Evolutionary conservation across 2,888 invertebrate species (phyloP).

Genomic region (Trypoxylon attenuatum): DNA sequence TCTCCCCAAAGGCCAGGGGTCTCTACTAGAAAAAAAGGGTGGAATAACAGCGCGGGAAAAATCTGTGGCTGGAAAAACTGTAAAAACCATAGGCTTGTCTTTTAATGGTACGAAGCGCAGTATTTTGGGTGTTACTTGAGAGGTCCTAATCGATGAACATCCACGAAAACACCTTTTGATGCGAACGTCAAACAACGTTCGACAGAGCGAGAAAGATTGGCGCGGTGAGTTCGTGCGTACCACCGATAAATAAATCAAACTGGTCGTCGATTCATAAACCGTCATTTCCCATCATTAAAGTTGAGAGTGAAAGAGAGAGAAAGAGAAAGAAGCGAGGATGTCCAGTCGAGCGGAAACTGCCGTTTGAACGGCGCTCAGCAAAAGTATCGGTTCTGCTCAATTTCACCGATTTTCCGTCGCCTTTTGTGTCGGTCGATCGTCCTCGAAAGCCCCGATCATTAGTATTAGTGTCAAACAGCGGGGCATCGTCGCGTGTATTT

Average conservation of each 20-base stretch:
- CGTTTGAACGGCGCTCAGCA: conserved; percentile 61
- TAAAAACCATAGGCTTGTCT: too few species aligned
- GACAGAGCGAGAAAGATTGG: conserved; percentile 3
- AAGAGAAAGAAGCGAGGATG: conserved; percentile 43
- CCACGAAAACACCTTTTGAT: conserved; percentile 33
- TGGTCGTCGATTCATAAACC: conserved; percentile 63
- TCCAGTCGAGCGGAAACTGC: conserved; percentile 65
- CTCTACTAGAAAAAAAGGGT: not conserved
- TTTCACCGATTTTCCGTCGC: conserved; percentile 70
- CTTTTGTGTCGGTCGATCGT: conserved; percentile 68
- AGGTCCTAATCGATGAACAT: conserved; percentile 24
- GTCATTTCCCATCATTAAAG: conserved; percentile 65
- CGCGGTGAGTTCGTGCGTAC: conserved; percentile 12
- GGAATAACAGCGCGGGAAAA: too few species aligned
- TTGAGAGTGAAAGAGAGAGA: conserved; percentile 36
- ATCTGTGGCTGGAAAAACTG: not conserved
- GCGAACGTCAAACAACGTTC: not conserved
- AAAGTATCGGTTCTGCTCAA: conserved; percentile 68
- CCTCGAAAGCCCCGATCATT: conserved; percentile 67
- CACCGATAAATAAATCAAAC: conserved; percentile 64
- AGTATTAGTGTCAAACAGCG: conserved; percentile 68
- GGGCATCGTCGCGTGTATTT: conserved; percentile 61
- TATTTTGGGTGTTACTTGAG: too few species aligned
- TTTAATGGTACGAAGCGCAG: too few species aligned
- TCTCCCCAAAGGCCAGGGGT: not conserved